These are phyloP conservation scores for Dinoponera quadriceps DNA, from an alignment of 1,140 invertebrate genomes.

Conservation along the genomic window DNA sequence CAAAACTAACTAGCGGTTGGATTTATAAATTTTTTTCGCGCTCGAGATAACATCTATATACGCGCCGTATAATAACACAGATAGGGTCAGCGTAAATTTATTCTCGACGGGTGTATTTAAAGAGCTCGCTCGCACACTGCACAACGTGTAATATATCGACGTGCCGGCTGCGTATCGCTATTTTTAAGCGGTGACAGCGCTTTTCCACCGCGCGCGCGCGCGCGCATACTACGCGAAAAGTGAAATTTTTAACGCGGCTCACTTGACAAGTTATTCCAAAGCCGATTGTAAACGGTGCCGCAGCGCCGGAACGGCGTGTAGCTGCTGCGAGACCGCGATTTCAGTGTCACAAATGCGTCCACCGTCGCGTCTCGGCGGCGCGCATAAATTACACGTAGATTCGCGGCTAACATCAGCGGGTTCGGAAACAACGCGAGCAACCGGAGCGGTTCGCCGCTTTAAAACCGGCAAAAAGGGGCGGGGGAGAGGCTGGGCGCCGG, in stretches of 20 bases:
- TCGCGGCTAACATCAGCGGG: not conserved
- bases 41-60: constrained; percentile 48
- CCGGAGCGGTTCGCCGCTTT: too few species aligned
- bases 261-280: constrained; percentile 4
- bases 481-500: too few species aligned
- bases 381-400: not conserved
- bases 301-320: not conserved
- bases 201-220: constrained; percentile 2
- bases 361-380: too few species aligned
- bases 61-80: constrained; percentile 44
- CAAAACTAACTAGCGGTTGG: not conserved
- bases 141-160: constrained; percentile 14
- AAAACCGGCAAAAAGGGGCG: too few species aligned
- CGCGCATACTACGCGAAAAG: constrained; percentile 4
- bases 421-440: too few species aligned
- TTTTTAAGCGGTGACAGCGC: constrained; percentile 26
- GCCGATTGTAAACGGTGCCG: not conserved
- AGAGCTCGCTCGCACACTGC: constrained; percentile 10
- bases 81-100: constrained; percentile 51
- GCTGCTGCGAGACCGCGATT: too few species aligned
- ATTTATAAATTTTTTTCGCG: constrained; percentile 51
- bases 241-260: not conserved
- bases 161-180: constrained; percentile 18
- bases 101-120: constrained; percentile 49
- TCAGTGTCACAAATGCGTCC: too few species aligned